Evolutionary conservation across 1,140 invertebrate genomes (phyloP).

Genomic region (Mya arenaria): DNA sequence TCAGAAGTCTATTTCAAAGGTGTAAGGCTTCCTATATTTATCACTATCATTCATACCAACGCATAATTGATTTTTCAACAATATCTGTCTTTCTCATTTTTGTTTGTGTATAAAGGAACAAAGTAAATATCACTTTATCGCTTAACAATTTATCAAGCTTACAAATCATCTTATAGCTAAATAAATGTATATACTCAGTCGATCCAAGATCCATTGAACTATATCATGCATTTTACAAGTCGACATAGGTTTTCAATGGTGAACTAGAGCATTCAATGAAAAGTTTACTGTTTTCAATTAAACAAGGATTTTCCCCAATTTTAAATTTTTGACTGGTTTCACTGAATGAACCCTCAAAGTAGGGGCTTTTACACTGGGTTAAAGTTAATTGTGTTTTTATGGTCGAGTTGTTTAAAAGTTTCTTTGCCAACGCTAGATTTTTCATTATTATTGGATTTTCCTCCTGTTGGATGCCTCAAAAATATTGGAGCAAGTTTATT

Average conservation of each 20-base stretch:
- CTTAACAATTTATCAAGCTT: conserved; percentile 43
- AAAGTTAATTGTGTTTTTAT: conserved; percentile 33
- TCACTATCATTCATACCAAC: not conserved
- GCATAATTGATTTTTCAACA: conserved; percentile 53
- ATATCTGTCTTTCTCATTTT: conserved; percentile 33
- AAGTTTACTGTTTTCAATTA: not conserved
- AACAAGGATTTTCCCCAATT: not conserved
- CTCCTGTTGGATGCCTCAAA: conserved; percentile 25
- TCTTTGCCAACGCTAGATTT: not conserved
- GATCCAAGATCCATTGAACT: conserved; percentile 37
- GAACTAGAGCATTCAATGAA: not conserved
- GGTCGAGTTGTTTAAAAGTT: not conserved
- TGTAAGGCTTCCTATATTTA: too few species aligned
- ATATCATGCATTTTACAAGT: conserved; percentile 2
- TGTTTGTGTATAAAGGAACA: conserved; percentile 44
- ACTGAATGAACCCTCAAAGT: not conserved
- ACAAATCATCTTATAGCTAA: conserved; percentile 40
- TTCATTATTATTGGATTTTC: not conserved
- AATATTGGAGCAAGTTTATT: conserved; percentile 49
- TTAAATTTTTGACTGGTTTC: not conserved
- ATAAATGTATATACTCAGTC: conserved; percentile 8
- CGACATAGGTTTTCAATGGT: not conserved
- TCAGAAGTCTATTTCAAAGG: too few species aligned
- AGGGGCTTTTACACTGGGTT: not conserved
- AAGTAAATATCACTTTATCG: conserved; percentile 52